Evolutionary conservation across 2,797 vertebrate genomes (phyloP), one percentile per base, ranked within the genome.

Genomic region (Onychomys torridus): DNA sequence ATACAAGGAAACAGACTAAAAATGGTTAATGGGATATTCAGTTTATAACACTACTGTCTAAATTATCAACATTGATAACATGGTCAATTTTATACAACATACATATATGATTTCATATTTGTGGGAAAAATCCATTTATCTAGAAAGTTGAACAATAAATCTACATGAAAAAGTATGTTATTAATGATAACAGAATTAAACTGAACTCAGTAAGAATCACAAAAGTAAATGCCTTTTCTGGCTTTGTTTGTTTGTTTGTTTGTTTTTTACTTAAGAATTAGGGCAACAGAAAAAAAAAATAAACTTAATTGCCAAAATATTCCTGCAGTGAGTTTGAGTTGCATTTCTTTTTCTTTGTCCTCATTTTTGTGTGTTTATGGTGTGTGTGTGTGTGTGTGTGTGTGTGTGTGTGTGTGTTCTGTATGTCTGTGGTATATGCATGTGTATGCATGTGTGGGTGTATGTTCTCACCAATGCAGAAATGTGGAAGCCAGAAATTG

Each of bases 261-360:
- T 49, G 8, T 52, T 40, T 46, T 63, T 85, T 65, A 57, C 29
- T 37, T 52, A 63, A 46, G 52, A 65, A 43, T 27, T 59, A 19
- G 0, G 65, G 7, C 65, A 76, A 13, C 17, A 55, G 25, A 63
- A 7, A 63, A 23, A 34, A 93, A 61, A 79, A 87, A 43, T n/a
- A 43, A 78, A 61, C 19, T 76, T 49, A 25, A 43, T 49, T 88
- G 21, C 9, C 40, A 71, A 46, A 59, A 52, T 34, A 75, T 1
- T 55, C 34, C n/a, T 14, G 46, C 16, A 67, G 34, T 55, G 2
- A 67, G 19, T 61, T 76, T 85, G 46, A 63, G 23, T 34, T 57
- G 4, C 89, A 23, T 78, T 79, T 87, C 75, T 82, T 97, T 49
- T 93, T 40, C 89, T 65, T 81, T 57, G 46, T 79, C 17, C 17